Evolutionary conservation across 2,888 invertebrate species (phyloP), one percentile per base, ranked within the genome.

Genomic region (Cremastobaeus sp.): DNA sequence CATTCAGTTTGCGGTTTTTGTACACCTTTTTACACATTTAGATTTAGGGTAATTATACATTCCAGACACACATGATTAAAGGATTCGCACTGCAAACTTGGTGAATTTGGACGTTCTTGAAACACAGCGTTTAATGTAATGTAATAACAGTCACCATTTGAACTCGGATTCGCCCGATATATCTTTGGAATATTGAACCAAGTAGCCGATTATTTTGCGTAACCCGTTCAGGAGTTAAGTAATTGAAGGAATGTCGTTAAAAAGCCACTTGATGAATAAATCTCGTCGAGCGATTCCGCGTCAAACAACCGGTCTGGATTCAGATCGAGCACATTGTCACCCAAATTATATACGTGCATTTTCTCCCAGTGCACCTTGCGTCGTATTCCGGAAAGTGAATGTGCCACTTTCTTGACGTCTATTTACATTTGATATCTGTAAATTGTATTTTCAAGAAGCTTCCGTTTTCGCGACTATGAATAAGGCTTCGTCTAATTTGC

Each of bases 1-100:
- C 55, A 70, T 50, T 64, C 50, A 70, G 25, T 59, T 69, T 68
- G 34, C 30, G 9, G 15, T 15, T 70, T 69, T 54, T 70, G 70
- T 64, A 71, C 71, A 71, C 25, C 41, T 71, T 70, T 71, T 71
- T 71, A 64, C 35, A 64, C 32, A 43, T 43, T 64, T 62, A 71
- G 47, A 64, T 64, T 71, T 57, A 71, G 35, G 64, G 52, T 71
- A 71, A 17, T 64, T 71, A 57, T 64, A 64, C 37, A 65, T 25
- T 20, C 52, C 59, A 72, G 57, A 65, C 59, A 72, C 65, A 65
- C 59, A 59, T 65, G 47, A 59, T 50, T 65, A 71, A 72, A 65
- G 35, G 54, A 72, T 39, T 72, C 65, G 47, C 65, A 54, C 50
- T 59, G 65, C 57, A 59, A 65, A 65, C 48, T 45, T 52, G 65